Evolutionary conservation across 1,140 invertebrate genomes (phyloP).

Genomic region (Achatina immaculata): DNA sequence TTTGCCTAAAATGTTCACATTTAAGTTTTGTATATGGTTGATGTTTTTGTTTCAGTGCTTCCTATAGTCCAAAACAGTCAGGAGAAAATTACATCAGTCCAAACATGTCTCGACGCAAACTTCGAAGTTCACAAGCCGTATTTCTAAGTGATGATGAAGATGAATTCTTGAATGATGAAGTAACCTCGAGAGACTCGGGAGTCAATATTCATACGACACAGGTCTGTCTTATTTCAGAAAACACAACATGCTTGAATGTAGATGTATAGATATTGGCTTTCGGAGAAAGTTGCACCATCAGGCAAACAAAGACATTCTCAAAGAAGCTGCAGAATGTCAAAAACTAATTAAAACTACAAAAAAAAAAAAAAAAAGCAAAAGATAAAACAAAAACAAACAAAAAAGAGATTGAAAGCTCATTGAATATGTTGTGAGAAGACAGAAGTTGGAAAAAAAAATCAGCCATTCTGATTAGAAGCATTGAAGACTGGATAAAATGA

Average conservation of each 20-base stretch:
- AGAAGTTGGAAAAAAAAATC: too few species aligned
- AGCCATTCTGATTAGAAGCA: too few species aligned
- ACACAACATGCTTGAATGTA: conserved; percentile 13
- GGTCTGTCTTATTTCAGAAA: neutral
- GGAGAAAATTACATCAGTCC: conserved; percentile 47
- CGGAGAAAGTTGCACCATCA: neutral
- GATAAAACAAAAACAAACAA: too few species aligned
- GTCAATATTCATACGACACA: conserved; percentile 4
- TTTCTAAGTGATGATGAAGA: conserved; percentile 34
- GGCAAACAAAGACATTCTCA: neutral
- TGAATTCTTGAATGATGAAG: too few species aligned
- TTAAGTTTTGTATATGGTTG: neutral
- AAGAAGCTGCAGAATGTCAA: neutral
- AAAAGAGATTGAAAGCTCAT: too few species aligned
- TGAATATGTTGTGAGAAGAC: too few species aligned
- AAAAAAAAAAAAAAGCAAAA: too few species aligned
- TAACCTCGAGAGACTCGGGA: too few species aligned
- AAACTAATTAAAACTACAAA: too few species aligned
- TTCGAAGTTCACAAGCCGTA: conserved; percentile 20
- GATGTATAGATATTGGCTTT: neutral
- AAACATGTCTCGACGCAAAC: conserved; percentile 50
- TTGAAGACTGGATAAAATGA: too few species aligned
- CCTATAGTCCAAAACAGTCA: conserved; percentile 45
- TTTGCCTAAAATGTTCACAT: conserved; percentile 13
- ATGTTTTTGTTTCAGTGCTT: conserved; percentile 37